phyloP scores from a whole-genome alignment of 2,113 vertebrate genomes.

The Beaufortia kweichowensis region DNA sequence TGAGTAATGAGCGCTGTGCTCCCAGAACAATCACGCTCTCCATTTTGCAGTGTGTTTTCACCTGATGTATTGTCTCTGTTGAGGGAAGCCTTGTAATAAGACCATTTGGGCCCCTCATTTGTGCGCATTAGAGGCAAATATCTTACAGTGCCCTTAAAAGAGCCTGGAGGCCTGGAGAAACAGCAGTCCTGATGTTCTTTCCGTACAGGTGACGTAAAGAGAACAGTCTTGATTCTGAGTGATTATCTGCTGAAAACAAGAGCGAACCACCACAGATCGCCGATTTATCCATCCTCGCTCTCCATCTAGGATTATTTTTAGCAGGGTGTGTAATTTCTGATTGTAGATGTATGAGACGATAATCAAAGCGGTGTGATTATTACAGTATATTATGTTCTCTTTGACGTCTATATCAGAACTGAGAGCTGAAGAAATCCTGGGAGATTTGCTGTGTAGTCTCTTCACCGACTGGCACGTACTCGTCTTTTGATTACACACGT shows the following conservation, averaged over 20 bases:
- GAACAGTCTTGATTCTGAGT: slow-evolving; percentile 32
- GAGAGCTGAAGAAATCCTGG: slow-evolving; percentile 1
- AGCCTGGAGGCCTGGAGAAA: slow-evolving; percentile 70
- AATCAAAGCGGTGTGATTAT: slow-evolving; percentile 39
- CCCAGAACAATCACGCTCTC: slow-evolving; percentile 78
- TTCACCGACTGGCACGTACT: slow-evolving; percentile 34
- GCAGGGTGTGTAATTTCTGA: slow-evolving; percentile 21
- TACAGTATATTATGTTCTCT: slow-evolving; percentile 23
- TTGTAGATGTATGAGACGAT: slow-evolving; percentile 12
- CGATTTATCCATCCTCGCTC: slow-evolving; percentile 22
- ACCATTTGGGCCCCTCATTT: slow-evolving; percentile 77
- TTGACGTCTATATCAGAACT: slow-evolving; percentile 29
- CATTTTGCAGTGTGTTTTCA: slow-evolving; percentile 71
- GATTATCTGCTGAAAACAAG: slow-evolving; percentile 53
- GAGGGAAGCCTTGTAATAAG: slow-evolving; percentile 77
- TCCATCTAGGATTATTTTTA: slow-evolving; percentile 12
- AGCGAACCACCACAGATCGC: slow-evolving; percentile 49
- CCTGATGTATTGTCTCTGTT: slow-evolving; percentile 74
- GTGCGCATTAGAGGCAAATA: slow-evolving; percentile 74
- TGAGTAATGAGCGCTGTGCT: slow-evolving; percentile 78
- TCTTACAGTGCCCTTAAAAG: slow-evolving; percentile 71
- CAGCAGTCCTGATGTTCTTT: slow-evolving; percentile 57
- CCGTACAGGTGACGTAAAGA: slow-evolving; percentile 56
- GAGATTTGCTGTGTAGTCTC: slow-evolving; percentile 28
- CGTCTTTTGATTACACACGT: slow-evolving; percentile 46